Evolutionary conservation across 2,113 vertebrate genomes (phyloP).

Genomic region (Dromaius novaehollandiae): DNA sequence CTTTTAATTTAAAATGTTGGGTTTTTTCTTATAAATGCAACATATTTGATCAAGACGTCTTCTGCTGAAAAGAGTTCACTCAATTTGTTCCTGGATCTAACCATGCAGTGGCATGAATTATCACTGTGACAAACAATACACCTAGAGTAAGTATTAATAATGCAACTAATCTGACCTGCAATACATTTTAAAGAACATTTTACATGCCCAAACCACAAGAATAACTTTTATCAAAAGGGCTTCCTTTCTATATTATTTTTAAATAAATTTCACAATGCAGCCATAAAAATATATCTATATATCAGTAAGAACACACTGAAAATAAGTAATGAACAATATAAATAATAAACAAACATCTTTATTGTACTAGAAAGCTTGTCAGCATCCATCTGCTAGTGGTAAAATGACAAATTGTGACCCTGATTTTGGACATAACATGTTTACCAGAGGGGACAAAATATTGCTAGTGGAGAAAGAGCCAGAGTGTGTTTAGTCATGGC

Average conservation of each 20-base stretch:
- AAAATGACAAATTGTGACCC: neutral
- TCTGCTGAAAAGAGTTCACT: neutral
- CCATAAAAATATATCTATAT: neutral
- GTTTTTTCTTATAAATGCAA: neutral
- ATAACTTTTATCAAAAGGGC: neutral
- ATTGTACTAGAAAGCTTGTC: neutral
- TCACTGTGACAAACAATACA: neutral
- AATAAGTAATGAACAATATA: neutral
- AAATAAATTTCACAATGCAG: neutral
- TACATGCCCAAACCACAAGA: neutral
- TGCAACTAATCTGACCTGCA: neutral
- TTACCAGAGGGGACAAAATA: neutral
- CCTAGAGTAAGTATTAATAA: neutral
- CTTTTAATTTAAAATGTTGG: neutral
- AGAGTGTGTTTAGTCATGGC: fast-evolving
- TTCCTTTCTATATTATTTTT: neutral
- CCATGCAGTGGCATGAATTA: neutral
- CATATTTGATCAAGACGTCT: neutral
- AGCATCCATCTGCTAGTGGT: neutral
- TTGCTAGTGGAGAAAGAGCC: neutral
- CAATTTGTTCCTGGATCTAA: neutral
- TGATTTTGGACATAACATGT: neutral
- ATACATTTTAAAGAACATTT: neutral
- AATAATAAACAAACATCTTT: neutral
- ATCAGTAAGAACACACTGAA: neutral